These are phyloP conservation scores for Drosophila simulans DNA, from an alignment of 1,140 invertebrate species.

Conservation along the genomic window DNA sequence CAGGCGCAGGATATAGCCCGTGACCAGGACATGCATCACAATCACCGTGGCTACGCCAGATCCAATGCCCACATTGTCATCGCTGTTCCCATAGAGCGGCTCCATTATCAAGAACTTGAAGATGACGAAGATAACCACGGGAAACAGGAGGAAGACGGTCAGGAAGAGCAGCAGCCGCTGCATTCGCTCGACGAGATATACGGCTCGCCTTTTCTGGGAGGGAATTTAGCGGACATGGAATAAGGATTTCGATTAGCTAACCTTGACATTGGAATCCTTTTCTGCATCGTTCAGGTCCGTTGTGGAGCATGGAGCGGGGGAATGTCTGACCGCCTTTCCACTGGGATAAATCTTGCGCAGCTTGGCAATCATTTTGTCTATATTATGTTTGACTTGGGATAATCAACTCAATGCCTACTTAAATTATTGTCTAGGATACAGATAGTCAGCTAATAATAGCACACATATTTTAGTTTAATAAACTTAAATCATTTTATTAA, in stretches of 20 bases:
- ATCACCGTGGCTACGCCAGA: slow-evolving; percentile 37
- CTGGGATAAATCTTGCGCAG: slow-evolving; percentile 6
- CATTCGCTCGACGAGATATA: background rate
- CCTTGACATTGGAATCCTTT: slow-evolving; percentile 3
- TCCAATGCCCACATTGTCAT: slow-evolving; percentile 33
- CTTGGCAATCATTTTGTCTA: slow-evolving; percentile 21
- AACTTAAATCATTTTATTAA: too few relatives aligned
- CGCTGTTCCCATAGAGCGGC: background rate
- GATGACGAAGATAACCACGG: slow-evolving; percentile 17
- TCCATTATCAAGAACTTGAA: slow-evolving; percentile 24
- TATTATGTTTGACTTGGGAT: background rate
- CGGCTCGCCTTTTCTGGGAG: slow-evolving; percentile 4
- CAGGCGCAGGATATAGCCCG: slow-evolving; percentile 34
- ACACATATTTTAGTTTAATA: too few relatives aligned
- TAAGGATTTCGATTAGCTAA: background rate
- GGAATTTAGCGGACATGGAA: background rate
- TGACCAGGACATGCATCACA: slow-evolving; percentile 32
- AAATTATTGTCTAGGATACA: too few relatives aligned
- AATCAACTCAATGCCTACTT: slow-evolving; percentile 1
- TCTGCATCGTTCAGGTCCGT: slow-evolving; percentile 26
- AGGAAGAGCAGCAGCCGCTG: slow-evolving; percentile 22
- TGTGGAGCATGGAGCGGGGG: background rate
- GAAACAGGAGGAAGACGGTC: slow-evolving; percentile 15
- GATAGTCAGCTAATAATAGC: too few relatives aligned
- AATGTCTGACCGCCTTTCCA: too few relatives aligned